These are phyloP conservation scores for Anadara kagoshimensis DNA, from an alignment of 1,140 invertebrate genomes.

Conservation along the genomic window DNA sequence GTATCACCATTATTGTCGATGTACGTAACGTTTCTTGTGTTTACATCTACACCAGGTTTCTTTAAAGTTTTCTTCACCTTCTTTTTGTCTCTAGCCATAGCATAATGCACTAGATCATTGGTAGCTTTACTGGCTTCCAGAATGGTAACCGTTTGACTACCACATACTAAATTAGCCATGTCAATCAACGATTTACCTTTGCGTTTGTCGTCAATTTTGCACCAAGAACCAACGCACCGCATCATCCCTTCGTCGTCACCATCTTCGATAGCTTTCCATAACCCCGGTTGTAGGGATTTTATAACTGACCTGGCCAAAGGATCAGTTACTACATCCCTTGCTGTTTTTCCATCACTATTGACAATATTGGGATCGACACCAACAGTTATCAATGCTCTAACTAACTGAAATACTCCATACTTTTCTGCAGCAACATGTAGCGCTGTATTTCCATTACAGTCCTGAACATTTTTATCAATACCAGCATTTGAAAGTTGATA, in stretches of 20 bases:
- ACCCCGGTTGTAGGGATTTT: conserved; percentile 1
- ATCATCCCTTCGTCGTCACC: conserved; percentile 4
- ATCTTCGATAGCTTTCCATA: conserved; percentile 6
- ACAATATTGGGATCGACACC: conserved; percentile 12
- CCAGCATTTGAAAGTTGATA: conserved; percentile 19
- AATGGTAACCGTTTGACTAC: background rate
- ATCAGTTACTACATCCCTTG: background rate
- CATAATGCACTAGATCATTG: conserved; percentile 1
- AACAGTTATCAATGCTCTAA: conserved; percentile 6
- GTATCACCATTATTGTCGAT: background rate
- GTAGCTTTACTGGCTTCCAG: background rate
- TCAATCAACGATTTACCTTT: conserved; percentile 13
- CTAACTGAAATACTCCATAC: background rate
- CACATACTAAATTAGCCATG: background rate
- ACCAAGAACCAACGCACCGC: conserved; percentile 8
- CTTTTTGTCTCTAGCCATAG: conserved; percentile 5
- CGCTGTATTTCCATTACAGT: conserved; percentile 1
- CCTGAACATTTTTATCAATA: conserved; percentile 3
- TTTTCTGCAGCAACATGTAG: conserved; percentile 8
- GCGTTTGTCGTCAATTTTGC: conserved; percentile 6
- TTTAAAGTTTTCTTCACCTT: conserved; percentile 16
- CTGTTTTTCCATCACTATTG: background rate
- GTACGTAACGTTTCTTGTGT: conserved; percentile 4
- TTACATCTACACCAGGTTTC: background rate
- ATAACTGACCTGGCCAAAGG: background rate